Base-by-base conservation (phyloP, 92 coral and sea anemone species). In the Paragorgia papillata region DNA sequence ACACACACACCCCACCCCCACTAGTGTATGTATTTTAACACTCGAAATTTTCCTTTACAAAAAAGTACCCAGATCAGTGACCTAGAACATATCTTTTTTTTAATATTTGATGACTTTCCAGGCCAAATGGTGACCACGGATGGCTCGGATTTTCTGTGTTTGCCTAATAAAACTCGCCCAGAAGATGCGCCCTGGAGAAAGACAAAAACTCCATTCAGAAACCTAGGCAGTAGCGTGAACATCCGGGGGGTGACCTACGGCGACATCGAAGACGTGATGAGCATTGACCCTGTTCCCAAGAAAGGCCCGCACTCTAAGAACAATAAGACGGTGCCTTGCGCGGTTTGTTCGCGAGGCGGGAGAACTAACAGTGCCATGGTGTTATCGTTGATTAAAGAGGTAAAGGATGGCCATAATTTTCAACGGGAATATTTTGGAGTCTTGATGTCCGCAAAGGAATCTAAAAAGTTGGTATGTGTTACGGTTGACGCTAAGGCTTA, bases 291-390 rank as follows among this genome's bases (percentile, higher is more conserved):
- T 7, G 1, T 3, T 4, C 71, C 71, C 15, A 15, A 25, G 18
- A 20, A 29, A 9, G 74, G 57, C 26, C 14, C 74, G 12, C 2
- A 21, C 35, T 41, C 57, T 41, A 58, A 19, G 22, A 64, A 67
- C 74, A 67, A 67, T 33, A 67, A 41, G 21, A 67, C 74, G 10
- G 57, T 67, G 4, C 74, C 74, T 21, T 67, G 74, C 27, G 74
- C 57, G 9, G 18, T 67, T 51, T 67, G 74, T 26, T 30, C 32
- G 1, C 30, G 74, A 25, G 27, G 24, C 1, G 57, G 57, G 18
- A 67, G 19, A 57, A 27, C 57, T 1, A 44, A 32, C 34, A 67
- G 74, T 24, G 51, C 24, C 9, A 67, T 67, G 74, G 7, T 46
- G 15, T 7, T 46, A 2, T 7, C 53, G 15, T 15, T 6, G 2